Percentiles rank a stretch among this genome's conserved stretches.
phyloP scores from a whole-genome alignment of 2,797 vertebrate species.

The Manis javanica region DNA sequence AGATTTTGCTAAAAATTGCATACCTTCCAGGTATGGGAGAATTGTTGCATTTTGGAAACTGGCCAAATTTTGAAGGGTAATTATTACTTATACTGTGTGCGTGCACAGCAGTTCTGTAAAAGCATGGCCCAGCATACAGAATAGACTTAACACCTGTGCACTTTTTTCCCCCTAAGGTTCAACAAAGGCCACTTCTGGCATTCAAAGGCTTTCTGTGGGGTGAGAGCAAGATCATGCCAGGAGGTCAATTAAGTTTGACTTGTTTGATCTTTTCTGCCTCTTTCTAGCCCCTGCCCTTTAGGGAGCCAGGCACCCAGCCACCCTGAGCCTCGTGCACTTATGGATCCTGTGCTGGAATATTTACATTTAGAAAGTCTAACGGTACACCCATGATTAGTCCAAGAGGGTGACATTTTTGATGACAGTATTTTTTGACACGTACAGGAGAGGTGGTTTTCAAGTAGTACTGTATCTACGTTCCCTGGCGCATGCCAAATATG shows the following conservation, averaged over 20 bases:
- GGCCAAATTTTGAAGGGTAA: conserved; percentile 31
- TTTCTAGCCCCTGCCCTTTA: not conserved
- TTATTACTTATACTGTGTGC: not conserved
- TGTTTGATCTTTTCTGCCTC: not conserved
- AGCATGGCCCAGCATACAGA: not conserved
- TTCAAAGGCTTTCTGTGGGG: not conserved
- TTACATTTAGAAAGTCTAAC: not conserved
- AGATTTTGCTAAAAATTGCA: conserved; percentile 39
- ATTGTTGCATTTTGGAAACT: conserved; percentile 33
- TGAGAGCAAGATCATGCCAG: not conserved
- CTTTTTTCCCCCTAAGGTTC: not conserved
- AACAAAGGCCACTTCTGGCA: not conserved
- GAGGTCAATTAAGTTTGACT: not conserved
- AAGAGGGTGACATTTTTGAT: not conserved
- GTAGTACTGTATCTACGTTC: not conserved
- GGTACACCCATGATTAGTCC: not conserved
- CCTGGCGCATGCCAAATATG: not conserved
- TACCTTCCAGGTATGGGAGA: not conserved
- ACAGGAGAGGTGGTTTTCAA: not conserved
- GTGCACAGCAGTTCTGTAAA: not conserved
- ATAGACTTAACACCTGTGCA: not conserved
- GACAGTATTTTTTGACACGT: not conserved
- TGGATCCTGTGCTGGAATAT: not conserved
- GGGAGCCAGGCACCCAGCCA: not conserved
- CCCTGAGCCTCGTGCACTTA: not conserved